Conservation (phyloP, 2,888 invertebrate genomes). For the Scelioninae gen. 1 region DNA sequence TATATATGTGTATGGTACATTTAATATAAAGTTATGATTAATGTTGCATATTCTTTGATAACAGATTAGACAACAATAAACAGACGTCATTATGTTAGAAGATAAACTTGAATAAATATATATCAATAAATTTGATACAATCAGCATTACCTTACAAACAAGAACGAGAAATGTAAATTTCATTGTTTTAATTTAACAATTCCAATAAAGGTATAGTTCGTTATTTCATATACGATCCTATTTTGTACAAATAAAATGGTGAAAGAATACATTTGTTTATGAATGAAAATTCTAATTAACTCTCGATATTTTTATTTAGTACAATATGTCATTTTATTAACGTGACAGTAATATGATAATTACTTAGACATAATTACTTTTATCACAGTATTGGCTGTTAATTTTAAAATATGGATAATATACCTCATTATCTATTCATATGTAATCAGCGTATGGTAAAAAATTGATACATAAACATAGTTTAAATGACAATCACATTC, state of each 20-base stretch:
- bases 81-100: neutral
- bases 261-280: neutral
- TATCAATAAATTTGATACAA: neutral
- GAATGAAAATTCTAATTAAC: neutral
- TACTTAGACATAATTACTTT: neutral
- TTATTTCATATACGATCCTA: neutral
- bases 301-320: neutral
- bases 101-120: neutral
- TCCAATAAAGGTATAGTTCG: too few relatives aligned
- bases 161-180: neutral
- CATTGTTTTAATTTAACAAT: too few relatives aligned
- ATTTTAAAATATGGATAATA: neutral
- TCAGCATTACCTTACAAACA: neutral
- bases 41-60: slow-evolving; percentile 5
- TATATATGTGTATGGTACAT: neutral
- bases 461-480: neutral
- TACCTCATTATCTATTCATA: neutral
- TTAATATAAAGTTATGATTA: neutral
- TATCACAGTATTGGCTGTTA: neutral
- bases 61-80: slow-evolving; percentile 11
- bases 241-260: neutral
- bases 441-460: neutral
- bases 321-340: neutral
- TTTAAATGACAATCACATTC: too few relatives aligned
- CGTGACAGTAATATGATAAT: neutral